These are phyloP conservation scores for Lysiphlebus fabarum DNA, from an alignment of 1,140 invertebrate genomes.

Conservation along the genomic window DNA sequence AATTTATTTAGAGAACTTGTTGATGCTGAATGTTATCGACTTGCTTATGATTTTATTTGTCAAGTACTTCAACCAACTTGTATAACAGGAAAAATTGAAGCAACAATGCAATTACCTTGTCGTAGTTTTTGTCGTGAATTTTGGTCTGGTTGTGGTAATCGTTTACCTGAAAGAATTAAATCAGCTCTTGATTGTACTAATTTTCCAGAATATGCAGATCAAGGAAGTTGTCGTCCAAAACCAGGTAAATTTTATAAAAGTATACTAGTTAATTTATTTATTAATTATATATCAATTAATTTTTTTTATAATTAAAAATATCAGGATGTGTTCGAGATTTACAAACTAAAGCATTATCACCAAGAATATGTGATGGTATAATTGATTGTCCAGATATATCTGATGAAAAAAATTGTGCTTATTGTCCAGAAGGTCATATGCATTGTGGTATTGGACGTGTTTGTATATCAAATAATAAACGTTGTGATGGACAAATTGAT, in stretches of 20 bases:
- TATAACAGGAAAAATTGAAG: slow-evolving; percentile 51
- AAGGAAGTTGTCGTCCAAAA: slow-evolving; percentile 70
- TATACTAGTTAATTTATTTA: slow-evolving; percentile 5
- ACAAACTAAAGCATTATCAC: slow-evolving; percentile 67
- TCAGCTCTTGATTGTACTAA: slow-evolving; percentile 73
- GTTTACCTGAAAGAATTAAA: slow-evolving; percentile 68
- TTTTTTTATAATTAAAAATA: too few species aligned
- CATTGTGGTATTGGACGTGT: slow-evolving; percentile 74
- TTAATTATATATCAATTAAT: slow-evolving; percentile 21
- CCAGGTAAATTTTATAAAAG: slow-evolving; percentile 59
- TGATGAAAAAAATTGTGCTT: slow-evolving; percentile 75
- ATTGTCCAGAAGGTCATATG: slow-evolving; percentile 67
- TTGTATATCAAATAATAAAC: slow-evolving; percentile 68
- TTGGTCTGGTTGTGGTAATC: slow-evolving; percentile 73
- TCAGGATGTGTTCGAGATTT: slow-evolving; percentile 69
- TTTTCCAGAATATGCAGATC: slow-evolving; percentile 75
- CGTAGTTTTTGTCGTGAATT: slow-evolving; percentile 82
- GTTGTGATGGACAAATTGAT: slow-evolving; percentile 78
- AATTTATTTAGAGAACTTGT: slow-evolving; percentile 66
- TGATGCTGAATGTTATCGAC: slow-evolving; percentile 81
- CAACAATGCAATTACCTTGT: slow-evolving; percentile 69
- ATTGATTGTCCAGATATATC: slow-evolving; percentile 80
- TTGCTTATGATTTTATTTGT: slow-evolving; percentile 83
- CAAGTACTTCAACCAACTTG: slow-evolving; percentile 79
- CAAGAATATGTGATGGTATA: slow-evolving; percentile 79